Evolutionary conservation across 2,888 invertebrate species (phyloP).

Genomic region (Orchesellides sinensis): DNA sequence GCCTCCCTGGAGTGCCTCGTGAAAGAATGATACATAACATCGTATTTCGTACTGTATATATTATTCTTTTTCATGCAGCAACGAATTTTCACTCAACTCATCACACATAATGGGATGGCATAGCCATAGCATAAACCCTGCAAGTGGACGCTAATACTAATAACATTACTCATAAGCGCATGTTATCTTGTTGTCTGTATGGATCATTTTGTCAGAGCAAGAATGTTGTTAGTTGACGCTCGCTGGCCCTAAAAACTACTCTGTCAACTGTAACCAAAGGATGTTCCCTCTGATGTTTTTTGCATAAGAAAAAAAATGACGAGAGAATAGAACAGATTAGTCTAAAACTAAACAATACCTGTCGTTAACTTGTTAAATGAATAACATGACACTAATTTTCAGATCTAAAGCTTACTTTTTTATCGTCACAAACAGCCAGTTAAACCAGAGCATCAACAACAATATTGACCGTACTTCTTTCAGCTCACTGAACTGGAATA

Average conservation of each 20-base stretch:
- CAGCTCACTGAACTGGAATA: constrained; percentile 46
- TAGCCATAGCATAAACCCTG: too few species aligned
- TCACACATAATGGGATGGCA: too few species aligned
- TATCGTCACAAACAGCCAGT: not conserved
- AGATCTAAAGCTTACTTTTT: constrained; percentile 3
- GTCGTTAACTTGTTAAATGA: not conserved
- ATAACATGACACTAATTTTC: too few species aligned
- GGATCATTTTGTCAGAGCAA: not conserved
- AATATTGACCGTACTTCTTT: constrained; percentile 17
- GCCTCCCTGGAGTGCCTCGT: constrained; percentile 59
- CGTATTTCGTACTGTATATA: not conserved
- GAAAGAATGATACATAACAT: constrained; percentile 19
- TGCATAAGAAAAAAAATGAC: constrained; percentile 28
- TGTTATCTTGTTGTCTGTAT: not conserved
- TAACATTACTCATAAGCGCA: not conserved
- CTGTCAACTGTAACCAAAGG: constrained; percentile 32
- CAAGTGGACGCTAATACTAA: too few species aligned
- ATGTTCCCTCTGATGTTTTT: constrained; percentile 16
- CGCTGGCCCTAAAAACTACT: constrained; percentile 5
- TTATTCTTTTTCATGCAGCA: not conserved
- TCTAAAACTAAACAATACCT: constrained; percentile 26
- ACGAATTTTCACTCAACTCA: not conserved
- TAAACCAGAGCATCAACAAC: constrained; percentile 29
- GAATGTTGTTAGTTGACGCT: not conserved
- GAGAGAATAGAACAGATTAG: not conserved